A percentile compares a stretch with the other conserved stretches of the same genome.
These are phyloP conservation scores for Solea senegalensis DNA, from an alignment of 2,113 vertebrate genomes.

Conservation along the genomic window DNA sequence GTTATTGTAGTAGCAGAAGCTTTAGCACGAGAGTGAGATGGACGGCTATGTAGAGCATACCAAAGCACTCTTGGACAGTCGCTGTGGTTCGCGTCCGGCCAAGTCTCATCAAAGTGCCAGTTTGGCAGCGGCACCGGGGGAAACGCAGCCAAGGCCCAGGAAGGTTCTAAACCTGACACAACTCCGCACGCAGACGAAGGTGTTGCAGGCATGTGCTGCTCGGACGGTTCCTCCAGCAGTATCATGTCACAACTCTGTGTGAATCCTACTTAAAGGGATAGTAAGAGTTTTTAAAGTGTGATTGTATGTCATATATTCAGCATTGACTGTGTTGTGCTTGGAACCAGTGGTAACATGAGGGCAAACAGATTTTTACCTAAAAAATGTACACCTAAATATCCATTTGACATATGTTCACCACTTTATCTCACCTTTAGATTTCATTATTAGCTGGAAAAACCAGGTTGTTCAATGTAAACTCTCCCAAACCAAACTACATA, in stretches of 20 bases:
- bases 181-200: conserved; percentile 43
- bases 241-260: not conserved
- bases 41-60: conserved; percentile 51
- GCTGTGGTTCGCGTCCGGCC: conserved; percentile 27
- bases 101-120: conserved; percentile 65
- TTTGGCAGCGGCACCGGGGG: conserved; percentile 61
- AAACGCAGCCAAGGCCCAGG: conserved; percentile 59
- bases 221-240: conserved; percentile 4
- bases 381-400: too few species aligned
- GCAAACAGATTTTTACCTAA: too few species aligned
- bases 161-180: conserved; percentile 61
- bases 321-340: too few species aligned
- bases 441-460: too few species aligned
- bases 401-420: too few species aligned
- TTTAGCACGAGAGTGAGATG: conserved; percentile 29
- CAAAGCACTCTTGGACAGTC: conserved; percentile 55
- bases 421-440: too few species aligned
- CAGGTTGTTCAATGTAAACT: too few species aligned
- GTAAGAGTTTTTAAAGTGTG: too few species aligned
- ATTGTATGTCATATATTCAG: too few species aligned
- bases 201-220: conserved; percentile 41
- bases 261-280: too few species aligned
- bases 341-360: too few species aligned
- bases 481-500: too few species aligned
- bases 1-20: conserved; percentile 37